Evolutionary conservation across 2,888 invertebrate genomes (phyloP).

Genomic region (Rhamnusium bicolor): DNA sequence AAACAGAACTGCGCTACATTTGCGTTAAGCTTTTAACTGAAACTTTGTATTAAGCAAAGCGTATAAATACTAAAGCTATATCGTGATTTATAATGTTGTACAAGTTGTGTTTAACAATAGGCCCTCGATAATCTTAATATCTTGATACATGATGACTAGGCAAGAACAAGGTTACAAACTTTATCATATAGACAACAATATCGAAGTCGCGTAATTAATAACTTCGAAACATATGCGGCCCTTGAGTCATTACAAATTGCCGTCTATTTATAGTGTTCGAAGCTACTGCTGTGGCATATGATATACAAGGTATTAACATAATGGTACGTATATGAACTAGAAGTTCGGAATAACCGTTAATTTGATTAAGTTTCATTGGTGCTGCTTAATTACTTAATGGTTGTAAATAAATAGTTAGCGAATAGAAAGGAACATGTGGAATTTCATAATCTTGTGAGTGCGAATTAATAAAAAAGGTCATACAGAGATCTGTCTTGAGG

Average conservation of each 20-base stretch:
- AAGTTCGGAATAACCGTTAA: background rate
- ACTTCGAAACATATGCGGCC: conserved; percentile 19
- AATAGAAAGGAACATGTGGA: too few relatives aligned
- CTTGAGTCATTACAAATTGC: conserved; percentile 16
- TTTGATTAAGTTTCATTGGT: background rate
- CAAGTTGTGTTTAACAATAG: conserved; percentile 25
- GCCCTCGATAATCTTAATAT: conserved; percentile 7
- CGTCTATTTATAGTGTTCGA: conserved; percentile 8
- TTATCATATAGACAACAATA: conserved; percentile 24
- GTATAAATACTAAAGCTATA: conserved; percentile 3
- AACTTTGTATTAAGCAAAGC: conserved; percentile 24
- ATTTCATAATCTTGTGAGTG: too few relatives aligned
- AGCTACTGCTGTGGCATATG: background rate
- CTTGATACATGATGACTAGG: conserved; percentile 30
- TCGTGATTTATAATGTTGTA: conserved; percentile 23
- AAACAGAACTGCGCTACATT: background rate
- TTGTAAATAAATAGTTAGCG: background rate
- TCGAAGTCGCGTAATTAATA: conserved; percentile 21
- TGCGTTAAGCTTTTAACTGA: conserved; percentile 11
- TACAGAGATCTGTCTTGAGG: too few relatives aligned
- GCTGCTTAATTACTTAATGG: background rate
- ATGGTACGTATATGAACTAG: background rate
- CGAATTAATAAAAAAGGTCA: too few relatives aligned
- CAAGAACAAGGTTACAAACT: conserved; percentile 22
- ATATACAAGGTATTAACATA: background rate